phyloP scores from a whole-genome alignment of 2,797 vertebrate species.

The Lagocephalus sceleratus region DNA sequence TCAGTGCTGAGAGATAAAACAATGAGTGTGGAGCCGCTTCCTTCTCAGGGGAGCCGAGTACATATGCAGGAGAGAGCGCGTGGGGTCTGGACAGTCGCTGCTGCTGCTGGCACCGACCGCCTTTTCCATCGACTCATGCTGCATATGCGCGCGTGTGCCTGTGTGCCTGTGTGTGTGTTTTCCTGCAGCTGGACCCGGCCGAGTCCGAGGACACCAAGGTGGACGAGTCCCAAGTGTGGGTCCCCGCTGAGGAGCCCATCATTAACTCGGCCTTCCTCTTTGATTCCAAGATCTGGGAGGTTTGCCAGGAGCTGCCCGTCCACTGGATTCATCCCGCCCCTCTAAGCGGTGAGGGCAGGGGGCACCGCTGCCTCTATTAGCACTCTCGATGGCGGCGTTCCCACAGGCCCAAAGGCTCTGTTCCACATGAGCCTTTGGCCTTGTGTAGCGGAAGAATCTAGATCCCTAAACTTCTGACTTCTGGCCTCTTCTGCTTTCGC shows the following conservation, averaged over 20 bases:
- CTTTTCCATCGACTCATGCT: no score
- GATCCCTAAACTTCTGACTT: no score
- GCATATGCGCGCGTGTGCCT: no score
- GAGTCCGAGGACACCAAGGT: constrained; percentile 81
- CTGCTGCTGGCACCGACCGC: no score
- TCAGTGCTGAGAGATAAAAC: constrained; percentile 64
- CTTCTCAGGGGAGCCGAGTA: constrained; percentile 39
- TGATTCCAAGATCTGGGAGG: constrained; percentile 91
- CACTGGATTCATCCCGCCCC: constrained; percentile 92
- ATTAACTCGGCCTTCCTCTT: constrained; percentile 89
- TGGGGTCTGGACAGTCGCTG: background rate
- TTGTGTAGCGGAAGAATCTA: no score
- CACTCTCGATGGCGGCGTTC: constrained; percentile 46
- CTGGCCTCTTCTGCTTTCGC: no score
- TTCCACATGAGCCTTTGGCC: background rate
- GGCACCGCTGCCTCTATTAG: constrained; percentile 63
- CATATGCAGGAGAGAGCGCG: constrained; percentile 25
- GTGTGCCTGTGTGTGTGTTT: constrained; percentile 29
- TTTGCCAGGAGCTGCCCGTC: constrained; percentile 89
- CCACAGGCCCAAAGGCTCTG: background rate
- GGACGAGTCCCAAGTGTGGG: constrained; percentile 89
- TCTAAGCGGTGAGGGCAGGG: constrained; percentile 81
- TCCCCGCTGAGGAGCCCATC: constrained; percentile 89
- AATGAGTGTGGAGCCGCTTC: constrained; percentile 31
- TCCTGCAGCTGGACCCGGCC: constrained; percentile 78